Evolutionary conservation across 2,113 vertebrate genomes (phyloP).

Genomic region (Catharus bicknelli): DNA sequence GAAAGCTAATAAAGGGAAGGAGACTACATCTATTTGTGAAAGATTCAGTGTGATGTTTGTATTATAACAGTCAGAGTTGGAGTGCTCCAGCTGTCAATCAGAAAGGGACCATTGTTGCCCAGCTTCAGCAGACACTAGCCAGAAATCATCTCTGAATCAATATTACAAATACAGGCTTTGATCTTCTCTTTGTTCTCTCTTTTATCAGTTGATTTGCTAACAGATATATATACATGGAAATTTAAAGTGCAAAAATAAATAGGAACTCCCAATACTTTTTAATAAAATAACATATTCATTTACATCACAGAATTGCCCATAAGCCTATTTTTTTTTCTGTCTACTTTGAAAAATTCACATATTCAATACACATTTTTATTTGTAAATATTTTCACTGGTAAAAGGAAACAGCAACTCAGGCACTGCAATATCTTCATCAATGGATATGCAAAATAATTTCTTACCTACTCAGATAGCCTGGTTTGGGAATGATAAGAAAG

Average conservation of each 20-base stretch:
- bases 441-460: neutral
- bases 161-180: neutral
- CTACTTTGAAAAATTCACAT: neutral
- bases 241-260: neutral
- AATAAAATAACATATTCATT: neutral
- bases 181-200: neutral
- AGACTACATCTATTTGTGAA: constrained; percentile 62
- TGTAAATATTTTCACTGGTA: neutral
- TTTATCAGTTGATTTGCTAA: neutral
- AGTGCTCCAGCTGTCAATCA: constrained; percentile 37
- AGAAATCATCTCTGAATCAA: neutral
- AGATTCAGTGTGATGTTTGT: constrained; percentile 59
- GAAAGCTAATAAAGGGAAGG: constrained; percentile 76
- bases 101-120: neutral
- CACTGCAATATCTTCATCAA: neutral
- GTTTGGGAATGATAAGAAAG: neutral
- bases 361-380: neutral
- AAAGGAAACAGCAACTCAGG: neutral
- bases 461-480: neutral
- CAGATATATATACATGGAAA: neutral
- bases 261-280: rapidly evolving
- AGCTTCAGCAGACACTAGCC: neutral
- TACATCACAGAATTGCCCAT: rapidly evolving
- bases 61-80: constrained; percentile 52
- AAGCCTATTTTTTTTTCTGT: neutral